A percentile compares a stretch with the other conserved stretches of the same genome.
Conservation (phyloP, 1,140 invertebrate species). For the Lamellibrachia luymesi region DNA sequence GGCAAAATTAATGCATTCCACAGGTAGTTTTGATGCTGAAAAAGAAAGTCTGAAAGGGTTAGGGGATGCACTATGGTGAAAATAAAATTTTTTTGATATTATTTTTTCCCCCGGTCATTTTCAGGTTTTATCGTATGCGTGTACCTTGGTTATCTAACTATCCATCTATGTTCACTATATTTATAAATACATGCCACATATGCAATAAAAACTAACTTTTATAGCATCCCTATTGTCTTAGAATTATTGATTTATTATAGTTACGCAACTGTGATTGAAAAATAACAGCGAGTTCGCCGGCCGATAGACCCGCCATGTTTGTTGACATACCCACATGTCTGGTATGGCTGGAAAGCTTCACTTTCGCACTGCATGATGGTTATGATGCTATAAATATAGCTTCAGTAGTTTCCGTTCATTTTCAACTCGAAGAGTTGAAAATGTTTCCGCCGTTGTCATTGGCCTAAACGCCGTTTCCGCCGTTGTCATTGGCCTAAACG, state of each 20-base stretch:
- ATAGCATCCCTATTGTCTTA: background rate
- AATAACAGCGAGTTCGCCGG: background rate
- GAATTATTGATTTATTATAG: background rate
- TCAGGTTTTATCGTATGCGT: too few relatives aligned
- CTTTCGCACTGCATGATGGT: background rate
- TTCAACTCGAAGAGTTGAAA: constrained; percentile 99
- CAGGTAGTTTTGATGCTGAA: too few relatives aligned
- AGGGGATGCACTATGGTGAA: too few relatives aligned
- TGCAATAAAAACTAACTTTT: background rate
- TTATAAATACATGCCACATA: background rate
- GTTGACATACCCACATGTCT: background rate
- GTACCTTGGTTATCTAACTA: too few relatives aligned
- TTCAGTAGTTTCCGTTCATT: constrained; percentile 40
- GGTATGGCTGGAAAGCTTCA: background rate
- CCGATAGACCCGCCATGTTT: background rate
- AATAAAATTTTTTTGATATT: too few relatives aligned
- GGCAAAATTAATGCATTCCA: too few relatives aligned
- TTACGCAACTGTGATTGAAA: background rate
- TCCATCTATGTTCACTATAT: too few relatives aligned
- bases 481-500: constrained; percentile 95
- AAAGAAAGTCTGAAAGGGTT: too few relatives aligned
- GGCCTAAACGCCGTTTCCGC: constrained; percentile 99
- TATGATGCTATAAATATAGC: background rate
- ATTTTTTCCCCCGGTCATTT: too few relatives aligned
- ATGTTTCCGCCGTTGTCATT: too few relatives aligned